A percentile compares a stretch with the other conserved stretches of the same genome.
phyloP scores from a whole-genome alignment of 1,140 invertebrate genomes.

The Magallana ariakensis region DNA sequence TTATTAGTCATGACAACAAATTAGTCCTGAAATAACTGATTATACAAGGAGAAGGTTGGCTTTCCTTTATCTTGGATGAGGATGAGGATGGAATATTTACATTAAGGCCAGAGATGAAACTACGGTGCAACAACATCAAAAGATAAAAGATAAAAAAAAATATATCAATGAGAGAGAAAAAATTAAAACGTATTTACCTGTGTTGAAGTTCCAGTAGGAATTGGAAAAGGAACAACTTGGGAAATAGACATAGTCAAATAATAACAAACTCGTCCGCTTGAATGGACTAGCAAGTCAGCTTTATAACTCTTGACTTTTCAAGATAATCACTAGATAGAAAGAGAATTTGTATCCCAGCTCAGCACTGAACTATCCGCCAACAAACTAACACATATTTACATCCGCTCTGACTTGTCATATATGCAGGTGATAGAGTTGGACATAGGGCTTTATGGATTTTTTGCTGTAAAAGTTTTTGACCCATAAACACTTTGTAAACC shows the following conservation, averaged over 20 bases:
- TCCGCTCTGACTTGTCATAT: slow-evolving; percentile 31
- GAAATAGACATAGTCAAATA: slow-evolving; percentile 21
- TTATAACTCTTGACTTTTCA: background rate
- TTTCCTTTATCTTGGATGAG: background rate
- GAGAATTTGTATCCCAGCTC: background rate
- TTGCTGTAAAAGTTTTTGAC: slow-evolving; percentile 42
- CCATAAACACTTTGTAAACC: slow-evolving; percentile 42
- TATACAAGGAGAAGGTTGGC: background rate
- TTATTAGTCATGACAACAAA: background rate
- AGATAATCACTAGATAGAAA: background rate
- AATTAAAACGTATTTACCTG: slow-evolving; percentile 5
- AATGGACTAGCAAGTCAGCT: background rate
- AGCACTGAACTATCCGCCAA: background rate
- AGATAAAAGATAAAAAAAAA: background rate
- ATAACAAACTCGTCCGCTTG: background rate
- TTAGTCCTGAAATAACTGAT: background rate
- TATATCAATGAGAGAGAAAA: background rate
- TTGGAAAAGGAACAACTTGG: slow-evolving; percentile 37
- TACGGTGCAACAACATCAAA: background rate
- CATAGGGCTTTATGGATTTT: slow-evolving; percentile 42
- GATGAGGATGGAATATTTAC: background rate
- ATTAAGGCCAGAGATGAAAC: background rate
- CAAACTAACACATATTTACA: slow-evolving; percentile 42
- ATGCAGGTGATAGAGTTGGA: slow-evolving; percentile 28
- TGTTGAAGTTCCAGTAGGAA: slow-evolving; percentile 35